Percentiles rank a stretch among this genome's conserved stretches.
These are phyloP conservation scores for zebrafish (Danio rerio) DNA, from an alignment of 2,113 vertebrate species.

Conservation along the genomic window GRCz12tu NC_133186.1:46657501-46658000, in stretches of 20 bases:
- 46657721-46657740: not conserved
- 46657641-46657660: too few species aligned
- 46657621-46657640: too few species aligned
- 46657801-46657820: not conserved
- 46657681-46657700: not conserved
- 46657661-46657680: too few species aligned
- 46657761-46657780: constrained; percentile 3
- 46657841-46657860: not conserved
- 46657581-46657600: too few species aligned
- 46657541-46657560: too few species aligned
- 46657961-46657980: not conserved
- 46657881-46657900: not conserved
- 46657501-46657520: too few species aligned
- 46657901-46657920: not conserved
- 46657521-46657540: too few species aligned
- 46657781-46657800: not conserved
- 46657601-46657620: too few species aligned
- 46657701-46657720: not conserved
- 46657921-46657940: not conserved
- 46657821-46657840: not conserved
- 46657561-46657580: too few species aligned
- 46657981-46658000: too few species aligned
- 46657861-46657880: not conserved
- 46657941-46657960: not conserved
- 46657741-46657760: not conserved